Conservation (phyloP, 2,888 invertebrate species). For the Timandra comae region DNA sequence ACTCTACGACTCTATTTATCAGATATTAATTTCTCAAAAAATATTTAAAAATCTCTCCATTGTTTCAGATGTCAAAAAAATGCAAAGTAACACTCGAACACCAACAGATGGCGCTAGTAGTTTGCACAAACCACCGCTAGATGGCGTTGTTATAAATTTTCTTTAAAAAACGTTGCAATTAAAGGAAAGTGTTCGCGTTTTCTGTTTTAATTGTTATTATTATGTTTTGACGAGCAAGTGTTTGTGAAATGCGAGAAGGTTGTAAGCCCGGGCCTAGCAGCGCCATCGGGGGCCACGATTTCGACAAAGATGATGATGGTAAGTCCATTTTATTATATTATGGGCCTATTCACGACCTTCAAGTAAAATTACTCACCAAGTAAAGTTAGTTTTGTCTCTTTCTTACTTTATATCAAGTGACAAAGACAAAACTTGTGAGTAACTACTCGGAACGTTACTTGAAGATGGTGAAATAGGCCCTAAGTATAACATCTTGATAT, state of each 20-base stretch:
- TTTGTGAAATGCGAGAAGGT: constrained; percentile 68
- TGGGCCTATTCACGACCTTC: background rate
- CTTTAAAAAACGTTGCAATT: too few species aligned
- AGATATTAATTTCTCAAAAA: too few species aligned
- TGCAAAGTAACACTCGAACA: constrained; percentile 2
- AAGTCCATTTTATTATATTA: constrained; percentile 10
- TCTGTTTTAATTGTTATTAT: constrained; percentile 25
- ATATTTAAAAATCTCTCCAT: too few species aligned
- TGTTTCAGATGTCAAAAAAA: constrained; percentile 18
- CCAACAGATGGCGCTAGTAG: constrained; percentile 6
- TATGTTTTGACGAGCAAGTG: constrained; percentile 36
- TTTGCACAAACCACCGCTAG: constrained; percentile 14
- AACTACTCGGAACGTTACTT: too few species aligned
- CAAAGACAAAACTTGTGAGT: too few species aligned
- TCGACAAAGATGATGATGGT: constrained; percentile 59
- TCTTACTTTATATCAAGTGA: too few species aligned
- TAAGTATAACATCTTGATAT: too few species aligned
- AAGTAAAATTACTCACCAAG: background rate
- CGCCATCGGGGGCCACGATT: constrained; percentile 51
- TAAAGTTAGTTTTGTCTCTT: too few species aligned
- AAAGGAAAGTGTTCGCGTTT: constrained; percentile 19
- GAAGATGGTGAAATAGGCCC: too few species aligned
- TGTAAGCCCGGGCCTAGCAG: constrained; percentile 59
- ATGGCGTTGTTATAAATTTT: constrained; percentile 20
- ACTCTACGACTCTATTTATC: too few species aligned